These are phyloP conservation scores for Acleris emargana DNA, from an alignment of 2,888 invertebrate species.

Conservation along the genomic window DNA sequence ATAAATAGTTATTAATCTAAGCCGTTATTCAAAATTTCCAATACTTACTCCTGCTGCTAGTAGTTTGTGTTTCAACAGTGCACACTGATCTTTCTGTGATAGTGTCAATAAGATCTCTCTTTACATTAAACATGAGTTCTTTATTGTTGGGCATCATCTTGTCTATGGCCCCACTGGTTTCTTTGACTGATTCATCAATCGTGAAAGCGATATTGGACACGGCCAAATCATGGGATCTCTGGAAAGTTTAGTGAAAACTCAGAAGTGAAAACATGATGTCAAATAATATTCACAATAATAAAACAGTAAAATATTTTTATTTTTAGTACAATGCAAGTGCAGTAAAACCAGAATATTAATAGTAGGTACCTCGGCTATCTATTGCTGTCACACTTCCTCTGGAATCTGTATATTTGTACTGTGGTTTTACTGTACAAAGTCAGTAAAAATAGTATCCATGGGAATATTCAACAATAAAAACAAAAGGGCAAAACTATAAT, in stretches of 20 bases:
- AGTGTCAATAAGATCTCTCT: slow-evolving; percentile 87
- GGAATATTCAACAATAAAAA: too few species aligned
- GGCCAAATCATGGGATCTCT: slow-evolving; percentile 83
- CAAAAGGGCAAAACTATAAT: too few species aligned
- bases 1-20: not conserved
- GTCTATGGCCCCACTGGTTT: slow-evolving; percentile 83
- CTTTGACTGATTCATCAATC: slow-evolving; percentile 81
- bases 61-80: slow-evolving; percentile 78
- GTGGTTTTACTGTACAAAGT: too few species aligned
- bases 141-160: slow-evolving; percentile 86
- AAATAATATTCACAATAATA: too few species aligned
- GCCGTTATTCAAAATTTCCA: not conserved
- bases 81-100: slow-evolving; percentile 72
- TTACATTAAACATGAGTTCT: slow-evolving; percentile 84
- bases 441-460: too few species aligned
- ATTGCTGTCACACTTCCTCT: too few species aligned
- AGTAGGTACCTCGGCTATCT: too few species aligned
- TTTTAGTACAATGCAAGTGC: too few species aligned
- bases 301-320: too few species aligned
- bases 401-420: too few species aligned
- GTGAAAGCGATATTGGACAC: slow-evolving; percentile 86
- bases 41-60: slow-evolving; percentile 42
- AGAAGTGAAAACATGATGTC: not conserved
- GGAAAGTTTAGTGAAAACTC: slow-evolving; percentile 39
- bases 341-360: too few species aligned